phyloP scores from a whole-genome alignment of 2,113 vertebrate genomes.

The Glaucomys volans region DNA sequence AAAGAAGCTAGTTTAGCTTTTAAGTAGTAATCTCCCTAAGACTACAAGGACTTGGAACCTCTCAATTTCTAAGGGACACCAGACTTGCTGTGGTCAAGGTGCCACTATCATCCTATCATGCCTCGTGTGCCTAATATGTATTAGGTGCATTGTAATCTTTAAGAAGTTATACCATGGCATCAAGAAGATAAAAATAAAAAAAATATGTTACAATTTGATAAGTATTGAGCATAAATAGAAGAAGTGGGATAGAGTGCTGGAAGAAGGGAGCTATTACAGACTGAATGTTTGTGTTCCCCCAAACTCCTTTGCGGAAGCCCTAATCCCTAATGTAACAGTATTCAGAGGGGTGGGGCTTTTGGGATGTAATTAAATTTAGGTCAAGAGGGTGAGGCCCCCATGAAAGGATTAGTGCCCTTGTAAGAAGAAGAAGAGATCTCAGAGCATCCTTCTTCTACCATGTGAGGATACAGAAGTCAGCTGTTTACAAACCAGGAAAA shows the following conservation, averaged over 20 bases:
- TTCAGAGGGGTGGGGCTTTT: not conserved
- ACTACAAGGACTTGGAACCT: not conserved
- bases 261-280: not conserved
- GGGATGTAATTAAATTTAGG: not conserved
- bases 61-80: not conserved
- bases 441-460: not conserved
- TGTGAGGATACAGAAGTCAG: not conserved
- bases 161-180: not conserved
- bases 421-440: not conserved
- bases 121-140: not conserved
- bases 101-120: not conserved
- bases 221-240: slow-evolving; percentile 36
- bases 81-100: not conserved
- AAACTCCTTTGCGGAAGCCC: not conserved
- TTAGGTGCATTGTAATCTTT: not conserved
- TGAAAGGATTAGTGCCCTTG: not conserved
- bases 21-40: not conserved
- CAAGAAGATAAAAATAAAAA: slow-evolving; percentile 43
- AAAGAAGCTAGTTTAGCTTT: slow-evolving; percentile 51
- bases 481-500: not conserved
- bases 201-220: not conserved
- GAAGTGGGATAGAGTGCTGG: not conserved
- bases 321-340: not conserved
- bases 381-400: not conserved
- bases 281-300: not conserved